phyloP scores from a whole-genome alignment of 2,797 vertebrate genomes.

The Mormyrus hasselquistii region DNA sequence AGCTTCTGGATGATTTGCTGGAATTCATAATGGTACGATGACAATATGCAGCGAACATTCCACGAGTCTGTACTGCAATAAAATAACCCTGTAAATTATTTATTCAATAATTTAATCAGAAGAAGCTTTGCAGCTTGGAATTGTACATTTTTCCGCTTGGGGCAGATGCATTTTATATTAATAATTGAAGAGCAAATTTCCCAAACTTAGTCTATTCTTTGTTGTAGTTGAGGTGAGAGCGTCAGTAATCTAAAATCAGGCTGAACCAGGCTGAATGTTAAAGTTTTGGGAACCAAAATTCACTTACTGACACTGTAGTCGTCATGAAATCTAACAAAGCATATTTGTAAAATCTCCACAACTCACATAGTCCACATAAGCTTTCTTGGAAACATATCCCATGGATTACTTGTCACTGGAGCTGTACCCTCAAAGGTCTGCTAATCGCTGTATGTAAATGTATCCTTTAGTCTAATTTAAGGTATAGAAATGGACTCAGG shows the following conservation, averaged over 20 bases:
- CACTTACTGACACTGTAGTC: background rate
- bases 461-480: background rate
- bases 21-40: background rate
- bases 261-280: background rate
- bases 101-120: background rate
- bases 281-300: background rate
- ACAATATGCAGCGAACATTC: background rate
- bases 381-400: background rate
- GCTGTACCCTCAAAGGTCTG: background rate
- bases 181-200: background rate
- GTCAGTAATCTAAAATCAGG: background rate
- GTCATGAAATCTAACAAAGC: background rate
- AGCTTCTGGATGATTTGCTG: background rate
- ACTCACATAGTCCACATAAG: background rate
- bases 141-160: background rate
- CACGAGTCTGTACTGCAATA: background rate
- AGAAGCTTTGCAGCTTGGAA: background rate
- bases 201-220: background rate
- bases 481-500: background rate
- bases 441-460: background rate
- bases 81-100: conserved; percentile 2
- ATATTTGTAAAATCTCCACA: background rate
- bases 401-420: background rate
- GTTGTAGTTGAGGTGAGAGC: background rate
- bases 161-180: background rate